Evolutionary conservation across 2,888 invertebrate species (phyloP).

Genomic region (Eristalinus sepulchralis): DNA sequence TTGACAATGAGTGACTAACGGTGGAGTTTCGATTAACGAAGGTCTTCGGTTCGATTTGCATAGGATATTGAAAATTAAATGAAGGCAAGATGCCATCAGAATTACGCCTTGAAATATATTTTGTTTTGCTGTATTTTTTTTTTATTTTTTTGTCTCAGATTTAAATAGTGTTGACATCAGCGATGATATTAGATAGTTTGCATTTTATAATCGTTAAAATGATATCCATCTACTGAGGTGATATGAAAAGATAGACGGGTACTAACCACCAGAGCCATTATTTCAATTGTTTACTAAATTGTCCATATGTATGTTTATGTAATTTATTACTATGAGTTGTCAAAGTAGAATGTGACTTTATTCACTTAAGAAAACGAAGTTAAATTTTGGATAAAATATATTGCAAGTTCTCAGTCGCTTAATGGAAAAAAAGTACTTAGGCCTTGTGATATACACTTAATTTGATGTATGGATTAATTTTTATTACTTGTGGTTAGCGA

Average conservation of each 20-base stretch:
- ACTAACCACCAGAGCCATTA: background rate
- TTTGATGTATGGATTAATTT: no score
- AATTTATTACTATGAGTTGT: background rate
- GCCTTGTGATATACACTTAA: no score
- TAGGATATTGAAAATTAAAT: conserved; percentile 62
- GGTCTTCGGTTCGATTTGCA: conserved; percentile 48
- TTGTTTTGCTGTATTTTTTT: conserved; percentile 4
- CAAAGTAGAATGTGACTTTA: background rate
- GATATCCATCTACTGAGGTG: background rate
- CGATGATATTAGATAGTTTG: conserved; percentile 32
- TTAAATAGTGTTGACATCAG: conserved; percentile 41
- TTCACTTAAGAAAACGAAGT: no score
- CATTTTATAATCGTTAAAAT: background rate
- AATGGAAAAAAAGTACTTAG: no score
- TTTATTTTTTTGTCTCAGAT: conserved; percentile 31
- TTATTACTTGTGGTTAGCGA: no score
- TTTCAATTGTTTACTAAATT: background rate
- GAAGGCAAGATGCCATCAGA: conserved; percentile 36
- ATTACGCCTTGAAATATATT: conserved; percentile 39
- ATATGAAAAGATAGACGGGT: background rate
- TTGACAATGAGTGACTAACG: conserved; percentile 61
- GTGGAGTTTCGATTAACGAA: conserved; percentile 46
- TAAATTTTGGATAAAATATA: no score
- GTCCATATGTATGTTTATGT: background rate
- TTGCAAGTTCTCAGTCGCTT: no score